phyloP scores from a whole-genome alignment of 1,140 invertebrate species.

The Bombus fervidus region DNA sequence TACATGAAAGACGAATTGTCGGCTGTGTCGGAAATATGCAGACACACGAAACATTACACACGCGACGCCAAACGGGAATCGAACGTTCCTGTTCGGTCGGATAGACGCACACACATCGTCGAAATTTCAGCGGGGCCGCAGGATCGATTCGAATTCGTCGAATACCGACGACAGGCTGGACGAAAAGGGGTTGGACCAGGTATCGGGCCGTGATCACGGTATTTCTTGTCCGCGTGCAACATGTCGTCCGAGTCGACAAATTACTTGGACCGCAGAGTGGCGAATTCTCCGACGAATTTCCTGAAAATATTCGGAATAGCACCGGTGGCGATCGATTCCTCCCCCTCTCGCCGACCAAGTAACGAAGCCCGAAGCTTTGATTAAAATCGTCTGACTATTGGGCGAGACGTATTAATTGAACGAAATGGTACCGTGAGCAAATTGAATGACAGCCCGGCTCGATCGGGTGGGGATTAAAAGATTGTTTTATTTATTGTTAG shows the following conservation, averaged over 20 bases:
- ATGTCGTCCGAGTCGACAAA: constrained; percentile 42
- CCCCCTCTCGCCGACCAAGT: background rate
- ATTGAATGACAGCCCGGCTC: background rate
- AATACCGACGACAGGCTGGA: constrained; percentile 8
- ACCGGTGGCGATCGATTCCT: background rate
- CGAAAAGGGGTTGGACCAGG: background rate
- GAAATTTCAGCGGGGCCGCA: constrained; percentile 33
- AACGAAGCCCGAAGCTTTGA: background rate
- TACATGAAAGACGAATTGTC: constrained; percentile 30
- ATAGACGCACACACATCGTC: background rate
- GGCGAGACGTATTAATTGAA: constrained; percentile 23
- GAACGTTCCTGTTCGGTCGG: background rate
- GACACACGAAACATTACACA: constrained; percentile 54
- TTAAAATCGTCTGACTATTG: constrained; percentile 5
- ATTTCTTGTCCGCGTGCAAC: constrained; percentile 46
- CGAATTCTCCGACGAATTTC: constrained; percentile 42
- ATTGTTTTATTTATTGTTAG: background rate
- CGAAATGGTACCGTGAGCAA: constrained; percentile 1
- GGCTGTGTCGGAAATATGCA: constrained; percentile 54
- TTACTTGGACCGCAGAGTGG: constrained; percentile 23
- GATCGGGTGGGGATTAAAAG: background rate
- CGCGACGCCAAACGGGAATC: constrained; percentile 45
- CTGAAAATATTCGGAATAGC: constrained; percentile 32
- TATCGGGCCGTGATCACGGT: constrained; percentile 37
- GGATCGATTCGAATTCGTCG: constrained; percentile 42